Base-by-base conservation (phyloP, 2,888 invertebrate species). In the Biston stratarius region DNA sequence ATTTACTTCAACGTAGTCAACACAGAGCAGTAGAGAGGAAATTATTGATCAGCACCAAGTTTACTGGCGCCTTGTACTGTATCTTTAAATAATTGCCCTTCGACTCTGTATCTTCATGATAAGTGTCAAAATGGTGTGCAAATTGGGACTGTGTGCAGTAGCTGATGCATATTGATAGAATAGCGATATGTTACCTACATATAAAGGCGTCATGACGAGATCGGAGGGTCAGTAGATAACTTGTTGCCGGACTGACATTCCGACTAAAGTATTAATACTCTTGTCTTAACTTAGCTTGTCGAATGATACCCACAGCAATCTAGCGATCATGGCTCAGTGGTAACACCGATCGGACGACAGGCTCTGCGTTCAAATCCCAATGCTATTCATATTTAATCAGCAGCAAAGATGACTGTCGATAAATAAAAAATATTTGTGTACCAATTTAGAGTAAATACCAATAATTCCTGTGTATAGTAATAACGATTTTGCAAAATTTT, bases 21-120 rank as follows among this genome's bases (percentile, higher is more conserved):
- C 58, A 61, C 61, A 61, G 33, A 61, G 63, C 68, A 48, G 42
- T 48, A 42, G 69, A 67, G 47, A 63, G 67, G 63, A 67, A 60
- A 56, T 62, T 62, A 67, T 59, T 59, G 67, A 67, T 67, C 62
- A 60, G 8, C 53, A 48, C 49, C 58, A 55, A 62, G 62, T 62
- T 42, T 38, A 58, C 45, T 40, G 56, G 42, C 36, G n/a, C 42
- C 34, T n/a, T 44, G 24, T 33, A 47, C 34, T 58, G 42, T 57
- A 42, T n/a, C 49, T 15, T 15, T 14, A 40, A 51, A 10, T 8
- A 38, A 38, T 48, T 48, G 14, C 53, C 48, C 44, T 55, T 33
- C 59, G 55, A 63, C 63, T 56, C 24, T 67, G 38, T 55, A 55
- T 24, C 49, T 6, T 1, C 14, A 59, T 24, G 55, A 9, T 67